Base-by-base conservation (phyloP, 2,888 invertebrate genomes). In the Eurytoma adleriae region DNA sequence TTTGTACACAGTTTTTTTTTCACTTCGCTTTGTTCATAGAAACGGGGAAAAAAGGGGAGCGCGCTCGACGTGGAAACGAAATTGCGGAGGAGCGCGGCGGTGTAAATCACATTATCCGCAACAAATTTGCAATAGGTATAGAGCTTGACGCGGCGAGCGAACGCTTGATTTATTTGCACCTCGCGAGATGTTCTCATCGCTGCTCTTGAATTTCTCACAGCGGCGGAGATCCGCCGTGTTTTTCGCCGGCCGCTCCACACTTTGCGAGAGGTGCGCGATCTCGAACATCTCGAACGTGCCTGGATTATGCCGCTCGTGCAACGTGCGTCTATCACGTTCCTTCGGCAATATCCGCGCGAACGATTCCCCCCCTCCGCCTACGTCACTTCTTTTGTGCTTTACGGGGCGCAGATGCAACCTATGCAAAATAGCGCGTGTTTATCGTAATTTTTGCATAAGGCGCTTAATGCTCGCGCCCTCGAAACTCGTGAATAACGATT, bases 181-280 rank as follows among this genome's bases (percentile, higher is more conserved):
- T 67, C 73, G 56, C 68, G 73, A 68, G 67, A 54, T 59, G 69
- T 64, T 73, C 74, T 61, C 81, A 68, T 81, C 50, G 67, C 50
- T 68, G 67, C 67, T 52, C 67, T 68, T 68, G 67, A 68, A 68
- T 52, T 68, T 68, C 67, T 50, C 67, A 16, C 24, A n/a, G 67
- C 61, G n/a, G 40, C 40, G 40, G 40, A 40, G 40, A 40, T 40
- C 40, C 40, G 40, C 40, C 40, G 40, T 54, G 54, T 54, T n/a
- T 54, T n/a, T n/a, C 54, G 16, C 54, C n/a, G 54, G 16, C 3
- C 54, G 54, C 16, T 54, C 54, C 40, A n/a, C 54, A n/a, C 54
- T 14, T 20, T 20, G 13, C 24, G 20, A 59, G 20, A 59, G 59
- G 59, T 59, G 59, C 24, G 59, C 59, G 59, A 59, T 54, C 54